Conservation (phyloP, 2,888 invertebrate species). For the Drosophila imparisetae region DNA sequence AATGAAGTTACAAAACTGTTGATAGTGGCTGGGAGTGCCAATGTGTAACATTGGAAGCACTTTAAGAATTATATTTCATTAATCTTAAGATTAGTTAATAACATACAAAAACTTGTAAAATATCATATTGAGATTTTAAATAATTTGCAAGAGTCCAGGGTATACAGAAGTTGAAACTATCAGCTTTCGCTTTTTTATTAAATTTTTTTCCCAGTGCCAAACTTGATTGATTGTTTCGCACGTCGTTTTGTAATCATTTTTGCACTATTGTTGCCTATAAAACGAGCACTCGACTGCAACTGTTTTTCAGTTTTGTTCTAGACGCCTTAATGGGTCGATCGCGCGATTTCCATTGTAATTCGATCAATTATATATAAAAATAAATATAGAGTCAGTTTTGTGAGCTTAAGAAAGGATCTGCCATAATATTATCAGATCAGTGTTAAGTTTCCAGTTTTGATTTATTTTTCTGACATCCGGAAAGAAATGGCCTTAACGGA, state of each 20-base stretch:
- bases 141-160: neutral
- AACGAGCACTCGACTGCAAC: neutral
- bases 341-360: neutral
- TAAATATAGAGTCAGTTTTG: neutral
- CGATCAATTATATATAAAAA: neutral
- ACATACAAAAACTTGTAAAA: neutral
- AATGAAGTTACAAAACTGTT: too few species aligned
- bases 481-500: constrained; percentile 65
- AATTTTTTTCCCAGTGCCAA: neutral
- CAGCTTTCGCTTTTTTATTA: neutral
- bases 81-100: neutral
- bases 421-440: neutral
- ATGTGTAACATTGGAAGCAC: too few species aligned
- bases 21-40: accelerated
- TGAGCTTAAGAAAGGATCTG: neutral
- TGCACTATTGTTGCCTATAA: neutral
- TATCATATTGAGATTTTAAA: neutral
- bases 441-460: neutral
- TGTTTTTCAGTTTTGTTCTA: neutral
- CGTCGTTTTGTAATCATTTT: neutral
- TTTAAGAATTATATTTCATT: neutral
- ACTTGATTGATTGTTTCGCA: neutral
- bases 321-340: neutral
- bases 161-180: neutral
- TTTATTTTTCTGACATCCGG: constrained; percentile 5